A percentile compares a stretch with the other conserved stretches of the same genome.
Conservation (phyloP, 1,140 invertebrate species). For the Drosophila nigrodunni region DNA sequence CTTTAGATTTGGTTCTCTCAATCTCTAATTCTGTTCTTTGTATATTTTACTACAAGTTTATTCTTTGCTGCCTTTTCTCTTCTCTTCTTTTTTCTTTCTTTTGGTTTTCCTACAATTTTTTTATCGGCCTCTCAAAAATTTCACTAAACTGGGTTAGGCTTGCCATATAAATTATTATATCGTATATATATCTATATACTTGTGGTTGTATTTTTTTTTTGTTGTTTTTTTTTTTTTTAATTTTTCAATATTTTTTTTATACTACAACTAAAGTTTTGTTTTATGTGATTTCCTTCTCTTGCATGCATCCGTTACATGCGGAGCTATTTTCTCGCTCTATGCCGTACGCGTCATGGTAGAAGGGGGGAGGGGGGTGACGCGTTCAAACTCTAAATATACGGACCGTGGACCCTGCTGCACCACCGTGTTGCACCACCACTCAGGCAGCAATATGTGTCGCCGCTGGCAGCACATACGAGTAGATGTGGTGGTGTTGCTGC, state of each 20-base stretch:
- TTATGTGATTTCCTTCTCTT: conserved; percentile 3
- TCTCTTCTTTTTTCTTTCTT: conserved; percentile 42
- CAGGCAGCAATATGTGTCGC: conserved; percentile 77
- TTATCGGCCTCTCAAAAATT: conserved; percentile 73
- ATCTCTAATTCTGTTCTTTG: conserved; percentile 71
- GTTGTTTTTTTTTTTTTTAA: conserved; percentile 38
- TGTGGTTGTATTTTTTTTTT: conserved; percentile 39
- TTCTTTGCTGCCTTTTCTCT: conserved; percentile 41
- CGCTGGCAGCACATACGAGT: conserved; percentile 79
- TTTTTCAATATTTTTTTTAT: conserved; percentile 41
- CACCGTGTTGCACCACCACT: conserved; percentile 31
- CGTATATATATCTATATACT: conserved; percentile 46
- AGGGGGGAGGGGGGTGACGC: neutral
- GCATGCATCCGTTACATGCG: conserved; percentile 77
- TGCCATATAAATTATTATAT: conserved; percentile 58
- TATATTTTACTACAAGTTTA: conserved; percentile 81
- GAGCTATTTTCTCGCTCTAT: conserved; percentile 59
- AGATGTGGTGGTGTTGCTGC: conserved; percentile 67
- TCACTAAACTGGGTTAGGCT: conserved; percentile 79
- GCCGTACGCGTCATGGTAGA: conserved; percentile 11
- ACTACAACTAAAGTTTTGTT: conserved; percentile 71
- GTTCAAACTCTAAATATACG: conserved; percentile 68
- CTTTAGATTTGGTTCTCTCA: conserved; percentile 50
- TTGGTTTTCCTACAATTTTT: conserved; percentile 35
- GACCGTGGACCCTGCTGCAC: conserved; percentile 43